These are phyloP conservation scores for Bergia sp. DNA, from an alignment of 92 coral and sea anemone genomes.

Conservation along the genomic window DNA sequence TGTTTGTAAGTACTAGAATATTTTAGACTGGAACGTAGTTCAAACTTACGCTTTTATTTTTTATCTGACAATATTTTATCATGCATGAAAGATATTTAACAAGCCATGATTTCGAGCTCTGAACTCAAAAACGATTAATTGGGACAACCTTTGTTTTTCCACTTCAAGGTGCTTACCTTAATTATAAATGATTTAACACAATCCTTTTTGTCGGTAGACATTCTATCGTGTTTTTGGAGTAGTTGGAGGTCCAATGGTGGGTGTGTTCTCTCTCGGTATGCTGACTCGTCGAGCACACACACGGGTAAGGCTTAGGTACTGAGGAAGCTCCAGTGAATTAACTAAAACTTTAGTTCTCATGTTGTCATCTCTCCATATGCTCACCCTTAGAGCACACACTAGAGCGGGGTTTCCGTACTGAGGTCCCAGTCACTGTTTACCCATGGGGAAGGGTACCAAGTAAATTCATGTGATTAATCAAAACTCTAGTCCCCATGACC, in stretches of 20 bases:
- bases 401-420: slow-evolving; percentile 57
- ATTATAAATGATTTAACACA: neutral
- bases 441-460: neutral
- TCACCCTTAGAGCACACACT: slow-evolving; percentile 87
- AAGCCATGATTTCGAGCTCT: no score
- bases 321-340: neutral
- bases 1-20: no score
- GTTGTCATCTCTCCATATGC: slow-evolving; percentile 86
- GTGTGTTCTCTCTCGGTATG: slow-evolving; percentile 93
- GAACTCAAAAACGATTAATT: no score
- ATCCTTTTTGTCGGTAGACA: slow-evolving; percentile 54
- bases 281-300: slow-evolving; percentile 89
- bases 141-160: neutral
- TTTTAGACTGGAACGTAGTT: no score
- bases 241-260: slow-evolving; percentile 98
- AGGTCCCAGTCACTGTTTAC: neutral
- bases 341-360: no score
- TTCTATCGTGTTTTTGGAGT: slow-evolving; percentile 97
- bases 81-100: no score
- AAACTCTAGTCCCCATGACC: neutral
- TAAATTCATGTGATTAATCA: no score
- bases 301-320: slow-evolving; percentile 59
- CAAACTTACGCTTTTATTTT: no score
- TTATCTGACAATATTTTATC: no score
- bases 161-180: neutral